These are phyloP conservation scores for Idaea straminata DNA, from an alignment of 2,888 invertebrate species.

Conservation along the genomic window DNA sequence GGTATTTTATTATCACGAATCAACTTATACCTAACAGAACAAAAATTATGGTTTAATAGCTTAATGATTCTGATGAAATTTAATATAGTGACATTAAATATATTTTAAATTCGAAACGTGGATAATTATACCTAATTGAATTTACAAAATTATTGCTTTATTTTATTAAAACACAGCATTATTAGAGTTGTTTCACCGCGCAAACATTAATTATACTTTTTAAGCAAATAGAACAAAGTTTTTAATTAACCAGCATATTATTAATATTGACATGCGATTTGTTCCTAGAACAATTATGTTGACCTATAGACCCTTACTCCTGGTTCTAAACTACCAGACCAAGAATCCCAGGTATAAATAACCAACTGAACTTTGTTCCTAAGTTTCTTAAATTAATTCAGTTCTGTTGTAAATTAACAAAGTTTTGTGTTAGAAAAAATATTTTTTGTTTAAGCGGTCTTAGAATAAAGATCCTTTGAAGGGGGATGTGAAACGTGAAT, in stretches of 20 bases:
- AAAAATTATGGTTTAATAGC: background rate
- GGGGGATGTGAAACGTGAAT: background rate
- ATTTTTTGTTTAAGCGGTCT: background rate
- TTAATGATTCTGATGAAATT: slow-evolving; percentile 2
- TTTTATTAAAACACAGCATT: slow-evolving; percentile 27
- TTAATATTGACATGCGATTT: background rate
- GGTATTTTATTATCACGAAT: background rate
- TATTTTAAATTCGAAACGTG: background rate
- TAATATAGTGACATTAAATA: slow-evolving; percentile 14
- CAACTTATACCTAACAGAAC: background rate
- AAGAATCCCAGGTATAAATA: background rate
- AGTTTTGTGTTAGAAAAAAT: background rate
- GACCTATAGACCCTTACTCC: slow-evolving; percentile 4
- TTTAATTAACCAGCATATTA: background rate
- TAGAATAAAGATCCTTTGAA: background rate
- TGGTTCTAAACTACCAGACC: background rate
- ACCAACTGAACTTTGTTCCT: background rate
- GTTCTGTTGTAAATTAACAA: background rate
- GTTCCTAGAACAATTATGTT: background rate
- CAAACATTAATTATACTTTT: background rate
- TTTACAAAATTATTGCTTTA: slow-evolving; percentile 21
- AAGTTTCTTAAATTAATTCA: background rate
- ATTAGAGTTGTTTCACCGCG: slow-evolving; percentile 22
- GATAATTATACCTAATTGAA: background rate
- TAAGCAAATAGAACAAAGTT: background rate